phyloP scores from a whole-genome alignment of 2,888 invertebrate species.

The Hanleya hanleyi region DNA sequence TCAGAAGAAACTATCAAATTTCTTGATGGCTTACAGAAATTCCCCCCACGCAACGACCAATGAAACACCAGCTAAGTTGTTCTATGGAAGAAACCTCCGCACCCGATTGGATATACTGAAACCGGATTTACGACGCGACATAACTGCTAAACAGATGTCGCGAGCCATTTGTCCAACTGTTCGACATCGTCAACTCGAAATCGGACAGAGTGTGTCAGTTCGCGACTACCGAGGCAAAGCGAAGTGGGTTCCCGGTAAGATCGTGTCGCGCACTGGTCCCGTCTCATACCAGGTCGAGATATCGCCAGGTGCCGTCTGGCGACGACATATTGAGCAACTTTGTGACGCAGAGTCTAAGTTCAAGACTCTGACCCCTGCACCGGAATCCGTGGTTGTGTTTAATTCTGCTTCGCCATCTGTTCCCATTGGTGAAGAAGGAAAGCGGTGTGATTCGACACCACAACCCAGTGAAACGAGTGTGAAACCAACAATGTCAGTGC shows the following conservation, averaged over 20 bases:
- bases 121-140: not conserved
- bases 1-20: not conserved
- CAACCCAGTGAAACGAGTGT: too few species aligned
- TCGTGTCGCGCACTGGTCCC: not conserved
- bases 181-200: not conserved
- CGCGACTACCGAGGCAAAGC: not conserved
- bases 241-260: constrained; percentile 6
- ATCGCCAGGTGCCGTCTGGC: not conserved
- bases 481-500: too few species aligned
- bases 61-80: constrained; percentile 1
- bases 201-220: not conserved
- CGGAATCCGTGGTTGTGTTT: too few species aligned
- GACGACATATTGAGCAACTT: not conserved
- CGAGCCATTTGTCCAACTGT: not conserved
- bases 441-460: too few species aligned
- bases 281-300: not conserved
- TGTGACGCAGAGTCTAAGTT: not conserved
- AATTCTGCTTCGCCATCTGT: too few species aligned
- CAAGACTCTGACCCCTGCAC: too few species aligned
- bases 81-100: not conserved
- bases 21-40: constrained; percentile 19
- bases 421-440: too few species aligned
- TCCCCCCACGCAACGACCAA: constrained; percentile 27
- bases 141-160: not conserved
- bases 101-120: not conserved